Evolutionary conservation across 2,888 invertebrate genomes (phyloP), one percentile per base, ranked within the genome.

Genomic region (Mythimna albipuncta): DNA sequence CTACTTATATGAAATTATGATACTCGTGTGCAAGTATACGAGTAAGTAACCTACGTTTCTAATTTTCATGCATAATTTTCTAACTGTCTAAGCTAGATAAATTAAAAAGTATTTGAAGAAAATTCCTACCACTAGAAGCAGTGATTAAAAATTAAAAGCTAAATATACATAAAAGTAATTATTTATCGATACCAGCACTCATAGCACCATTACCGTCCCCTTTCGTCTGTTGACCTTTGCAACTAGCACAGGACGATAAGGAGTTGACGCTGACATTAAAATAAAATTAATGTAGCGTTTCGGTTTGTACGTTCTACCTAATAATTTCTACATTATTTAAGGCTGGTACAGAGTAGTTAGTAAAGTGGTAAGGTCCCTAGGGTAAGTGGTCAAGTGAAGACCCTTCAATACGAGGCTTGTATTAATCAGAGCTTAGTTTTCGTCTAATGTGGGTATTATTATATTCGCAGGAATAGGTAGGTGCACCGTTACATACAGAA

Each of bases 221-320:
- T 26, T 69, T 50, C 44, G 50, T 47, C 58, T 35, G n/a, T 63
- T 66, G 63, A 59, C 69, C 75, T 78, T 78, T 55, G 54, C 55
- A 78, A 78, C 69, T 74, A 78, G 58, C 35, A 61, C 64, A 62
- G 57, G 65, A 78, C 69, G 75, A 66, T 79, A 78, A 78, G 63
- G 70, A 79, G 32, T 66, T 21, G 52, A 59, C 69, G 70, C 50
- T 75, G 75, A 75, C 79, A 75, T 79, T 79, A 75, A 67, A 79
- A 79, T 79, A 75, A 79, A 75, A 67, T 79, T 70, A 79, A 64
- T 79, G 59, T 75, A 75, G 54, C 79, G 52, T 79, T 79, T 70
- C 64, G 55, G 47, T 64, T 64, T 64, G 59, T 67, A 64, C 52
- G 52, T 64, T 47, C 47, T 47, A 47, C 47, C 47, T 47, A 67